A percentile compares a stretch with the other conserved stretches of the same genome.
phyloP scores from a whole-genome alignment of 1,140 invertebrate species.

The Drosophila bocqueti region DNA sequence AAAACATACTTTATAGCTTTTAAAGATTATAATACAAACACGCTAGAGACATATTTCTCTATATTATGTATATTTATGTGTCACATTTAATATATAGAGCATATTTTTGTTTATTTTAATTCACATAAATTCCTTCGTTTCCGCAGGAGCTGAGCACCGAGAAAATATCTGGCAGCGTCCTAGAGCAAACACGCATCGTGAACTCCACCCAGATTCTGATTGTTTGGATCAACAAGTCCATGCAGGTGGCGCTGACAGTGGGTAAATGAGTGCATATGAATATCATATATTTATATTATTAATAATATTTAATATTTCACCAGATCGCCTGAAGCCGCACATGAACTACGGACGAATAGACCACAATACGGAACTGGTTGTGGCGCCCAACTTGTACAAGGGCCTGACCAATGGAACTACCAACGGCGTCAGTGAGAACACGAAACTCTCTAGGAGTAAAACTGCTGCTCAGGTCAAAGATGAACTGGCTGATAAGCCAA shows the following conservation, averaged over 20 bases:
- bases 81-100: not conserved
- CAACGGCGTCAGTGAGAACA: slow-evolving; percentile 22
- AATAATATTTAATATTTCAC: not conserved
- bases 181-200: slow-evolving; percentile 86
- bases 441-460: slow-evolving; percentile 64
- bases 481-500: slow-evolving; percentile 26
- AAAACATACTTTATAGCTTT: not conserved
- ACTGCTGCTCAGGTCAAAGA: slow-evolving; percentile 65
- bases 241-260: slow-evolving; percentile 85
- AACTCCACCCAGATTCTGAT: slow-evolving; percentile 85
- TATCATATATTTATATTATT: not conserved
- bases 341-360: slow-evolving; percentile 76
- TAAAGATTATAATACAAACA: not conserved
- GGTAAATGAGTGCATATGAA: slow-evolving; percentile 75
- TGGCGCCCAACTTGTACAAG: slow-evolving; percentile 78
- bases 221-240: slow-evolving; percentile 86
- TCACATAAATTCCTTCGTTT: not conserved
- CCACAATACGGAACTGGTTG: slow-evolving; percentile 80
- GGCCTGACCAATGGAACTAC: slow-evolving; percentile 61
- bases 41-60: not conserved
- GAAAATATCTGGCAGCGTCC: slow-evolving; percentile 85
- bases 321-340: slow-evolving; percentile 79
- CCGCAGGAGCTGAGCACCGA: slow-evolving; percentile 85
- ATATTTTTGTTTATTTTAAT: not conserved
- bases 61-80: not conserved